Evolutionary conservation across 2,113 vertebrate species (phyloP).

Genomic region (Raja brachyura): DNA sequence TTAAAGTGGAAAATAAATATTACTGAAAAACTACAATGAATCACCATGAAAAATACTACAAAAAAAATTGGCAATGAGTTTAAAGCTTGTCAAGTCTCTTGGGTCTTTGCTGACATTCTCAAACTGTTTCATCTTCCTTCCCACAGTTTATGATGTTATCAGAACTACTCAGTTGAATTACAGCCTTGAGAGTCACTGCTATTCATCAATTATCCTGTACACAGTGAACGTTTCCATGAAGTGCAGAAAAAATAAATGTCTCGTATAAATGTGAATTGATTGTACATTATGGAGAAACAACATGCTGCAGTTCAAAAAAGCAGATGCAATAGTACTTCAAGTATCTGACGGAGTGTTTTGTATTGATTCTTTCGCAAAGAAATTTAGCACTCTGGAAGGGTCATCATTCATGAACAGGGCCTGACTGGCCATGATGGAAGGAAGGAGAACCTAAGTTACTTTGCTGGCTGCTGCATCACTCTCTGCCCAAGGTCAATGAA

Average conservation of each 20-base stretch:
- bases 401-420: not conserved
- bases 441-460: not conserved
- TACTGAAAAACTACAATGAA: not conserved
- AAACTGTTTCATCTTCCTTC: conserved; percentile 35
- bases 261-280: conserved; percentile 18
- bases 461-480: not conserved
- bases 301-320: not conserved
- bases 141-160: conserved; percentile 32
- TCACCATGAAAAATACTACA: not conserved
- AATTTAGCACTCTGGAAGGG: not conserved
- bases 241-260: not conserved
- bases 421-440: not conserved
- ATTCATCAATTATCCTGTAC: conserved; percentile 18
- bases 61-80: conserved; percentile 9
- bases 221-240: not conserved
- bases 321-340: not conserved
- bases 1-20: not conserved
- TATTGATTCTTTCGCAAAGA: not conserved
- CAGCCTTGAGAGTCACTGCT: not conserved
- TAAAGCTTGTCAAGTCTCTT: conserved; percentile 20
- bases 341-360: not conserved
- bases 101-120: not conserved
- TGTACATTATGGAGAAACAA: not conserved
- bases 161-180: conserved; percentile 11
- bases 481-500: not conserved